These are phyloP conservation scores for Limenitis camilla DNA, from an alignment of 2,888 invertebrate species.

Conservation along the genomic window DNA sequence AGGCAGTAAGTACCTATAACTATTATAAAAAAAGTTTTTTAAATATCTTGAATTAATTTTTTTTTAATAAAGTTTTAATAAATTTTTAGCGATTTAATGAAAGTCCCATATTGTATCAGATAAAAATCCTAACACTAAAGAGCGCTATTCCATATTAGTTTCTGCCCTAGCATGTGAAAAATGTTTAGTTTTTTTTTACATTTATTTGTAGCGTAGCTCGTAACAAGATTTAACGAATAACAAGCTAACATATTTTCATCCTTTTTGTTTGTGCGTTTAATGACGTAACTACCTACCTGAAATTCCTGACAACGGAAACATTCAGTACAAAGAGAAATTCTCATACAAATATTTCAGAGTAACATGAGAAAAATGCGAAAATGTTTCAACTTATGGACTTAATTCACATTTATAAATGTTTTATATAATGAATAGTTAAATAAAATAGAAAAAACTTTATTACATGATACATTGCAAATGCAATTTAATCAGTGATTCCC, in stretches of 20 bases:
- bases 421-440: constrained; percentile 8
- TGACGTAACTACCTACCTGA: constrained; percentile 17
- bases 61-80: too few relatives aligned
- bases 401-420: constrained; percentile 15
- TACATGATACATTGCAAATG: background rate
- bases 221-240: constrained; percentile 9
- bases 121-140: too few relatives aligned
- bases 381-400: constrained; percentile 22
- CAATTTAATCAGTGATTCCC: too few relatives aligned
- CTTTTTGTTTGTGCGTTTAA: constrained; percentile 13
- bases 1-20: too few relatives aligned
- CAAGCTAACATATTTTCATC: constrained; percentile 7
- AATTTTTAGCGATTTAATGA: too few relatives aligned
- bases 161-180: background rate
- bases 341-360: constrained; percentile 18
- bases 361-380: constrained; percentile 21
- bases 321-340: constrained; percentile 21
- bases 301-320: constrained; percentile 20
- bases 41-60: too few relatives aligned
- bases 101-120: too few relatives aligned
- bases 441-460: background rate
- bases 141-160: too few relatives aligned
- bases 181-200: background rate
- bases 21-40: too few relatives aligned
- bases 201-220: constrained; percentile 5